Evolutionary conservation across 2,888 invertebrate genomes (phyloP), one percentile per base, ranked within the genome.

Genomic region (Phasia obesa): DNA sequence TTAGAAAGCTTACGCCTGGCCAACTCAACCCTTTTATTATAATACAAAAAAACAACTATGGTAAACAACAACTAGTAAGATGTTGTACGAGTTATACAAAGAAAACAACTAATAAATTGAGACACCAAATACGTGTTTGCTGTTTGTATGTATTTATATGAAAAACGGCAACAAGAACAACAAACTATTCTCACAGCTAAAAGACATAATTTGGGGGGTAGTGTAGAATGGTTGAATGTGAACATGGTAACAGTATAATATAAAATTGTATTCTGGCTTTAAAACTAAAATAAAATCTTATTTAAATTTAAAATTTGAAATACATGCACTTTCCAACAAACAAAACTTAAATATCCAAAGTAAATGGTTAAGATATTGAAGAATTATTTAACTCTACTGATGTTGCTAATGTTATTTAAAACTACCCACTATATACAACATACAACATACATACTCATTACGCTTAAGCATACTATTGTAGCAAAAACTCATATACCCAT

Each of bases 31-130:
- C 42, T 21, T 77, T 23, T 42, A 64, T 55, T 74, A 59, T 35
- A 60, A 86, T 86, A 87, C 85, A 86, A 86, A 17, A n/a, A 70
- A 85, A 87, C 85, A 62, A 23, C n/a, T n/a, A n/a, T n/a, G n/a
- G n/a, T n/a, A 31, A 53, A 7, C 51, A 74, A 62, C 57, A 59
- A 73, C 31, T 17, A 27, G 17, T 35, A 65, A 49, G 59, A 70
- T 38, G 25, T 64, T 73, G 64, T 64, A 21, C n/a, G n/a, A n/a
- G n/a, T n/a, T n/a, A n/a, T 57, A 5, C 13, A 17, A 44, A 47
- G 57, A 67, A 55, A 74, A 57, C 25, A 82, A 59, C 74, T 73
- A 78, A 70, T 83, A 75, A 83, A 83, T 83, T 83, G 74, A 78
- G 82, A 75, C 59, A 76, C 71, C 70, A 55, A 65, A 38, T 57